Percentiles rank a stretch among this genome's conserved stretches.
Conservation (phyloP, 1,140 invertebrate genomes). For the Aphidius gifuensis region DNA sequence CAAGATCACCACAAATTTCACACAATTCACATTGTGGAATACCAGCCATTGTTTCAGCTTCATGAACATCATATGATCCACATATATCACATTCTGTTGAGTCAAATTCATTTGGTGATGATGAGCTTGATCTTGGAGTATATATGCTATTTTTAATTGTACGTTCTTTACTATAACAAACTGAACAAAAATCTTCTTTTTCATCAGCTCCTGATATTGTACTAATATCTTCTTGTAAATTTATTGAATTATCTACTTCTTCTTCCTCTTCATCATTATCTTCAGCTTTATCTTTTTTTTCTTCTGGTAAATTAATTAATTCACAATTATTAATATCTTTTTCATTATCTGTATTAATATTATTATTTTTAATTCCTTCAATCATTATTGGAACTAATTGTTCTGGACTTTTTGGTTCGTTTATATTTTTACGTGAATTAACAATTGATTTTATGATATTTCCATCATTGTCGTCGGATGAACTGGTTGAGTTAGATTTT, state of each 20-base stretch:
- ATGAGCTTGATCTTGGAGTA: slow-evolving; percentile 42
- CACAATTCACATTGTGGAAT: slow-evolving; percentile 42
- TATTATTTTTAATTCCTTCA: slow-evolving; percentile 10
- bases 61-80: slow-evolving; percentile 40
- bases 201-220: slow-evolving; percentile 31
- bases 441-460: slow-evolving; percentile 20
- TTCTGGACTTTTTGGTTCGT: slow-evolving; percentile 12
- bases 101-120: slow-evolving; percentile 43
- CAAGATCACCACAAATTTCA: slow-evolving; percentile 48
- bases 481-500: not conserved
- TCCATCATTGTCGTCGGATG: slow-evolving; percentile 9
- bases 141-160: slow-evolving; percentile 39
- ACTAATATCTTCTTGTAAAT: slow-evolving; percentile 24
- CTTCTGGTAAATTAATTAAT: slow-evolving; percentile 38
- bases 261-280: slow-evolving; percentile 41
- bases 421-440: slow-evolving; percentile 18
- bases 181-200: slow-evolving; percentile 47
- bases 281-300: slow-evolving; percentile 25
- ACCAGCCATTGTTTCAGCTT: slow-evolving; percentile 24
- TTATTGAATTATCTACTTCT: slow-evolving; percentile 5
- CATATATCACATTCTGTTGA: slow-evolving; percentile 52
- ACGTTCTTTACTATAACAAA: slow-evolving; percentile 44
- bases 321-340: slow-evolving; percentile 43
- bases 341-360: not conserved
- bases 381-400: slow-evolving; percentile 21